A percentile compares a stretch with the other conserved stretches of the same genome.
phyloP scores from a whole-genome alignment of 2,888 invertebrate species.

The Actias luna region DNA sequence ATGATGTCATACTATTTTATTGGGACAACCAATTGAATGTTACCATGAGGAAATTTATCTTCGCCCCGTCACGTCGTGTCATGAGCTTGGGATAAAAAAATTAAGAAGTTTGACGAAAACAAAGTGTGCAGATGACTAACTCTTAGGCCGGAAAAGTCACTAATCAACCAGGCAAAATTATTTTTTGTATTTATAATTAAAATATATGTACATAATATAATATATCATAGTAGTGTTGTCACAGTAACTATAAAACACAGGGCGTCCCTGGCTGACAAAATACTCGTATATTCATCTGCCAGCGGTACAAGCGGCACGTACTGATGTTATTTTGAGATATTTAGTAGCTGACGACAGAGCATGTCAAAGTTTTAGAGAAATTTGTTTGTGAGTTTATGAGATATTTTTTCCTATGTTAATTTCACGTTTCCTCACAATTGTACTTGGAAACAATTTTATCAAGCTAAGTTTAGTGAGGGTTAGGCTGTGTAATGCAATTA shows the following conservation, averaged over 20 bases:
- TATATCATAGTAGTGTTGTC: background rate
- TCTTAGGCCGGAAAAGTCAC: too few species aligned
- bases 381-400: background rate
- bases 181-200: too few species aligned
- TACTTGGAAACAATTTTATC: too few species aligned
- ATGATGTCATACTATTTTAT: conserved; percentile 19
- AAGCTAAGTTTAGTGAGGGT: too few species aligned
- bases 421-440: too few species aligned
- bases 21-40: conserved; percentile 2
- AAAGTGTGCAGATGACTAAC: too few species aligned
- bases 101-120: too few species aligned
- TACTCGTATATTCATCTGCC: conserved; percentile 25
- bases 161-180: too few species aligned
- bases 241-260: conserved; percentile 9
- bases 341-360: conserved; percentile 41
- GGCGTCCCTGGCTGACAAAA: conserved; percentile 18
- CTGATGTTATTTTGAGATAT: conserved; percentile 48
- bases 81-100: too few species aligned
- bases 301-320: conserved; percentile 32
- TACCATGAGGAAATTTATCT: background rate
- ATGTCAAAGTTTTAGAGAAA: conserved; percentile 38
- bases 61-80: too few species aligned
- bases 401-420: too few species aligned
- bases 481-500: too few species aligned
- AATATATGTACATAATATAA: background rate